These are phyloP conservation scores for Danio aesculapii DNA, from an alignment of 2,797 vertebrate genomes.

Conservation along the genomic window DNA sequence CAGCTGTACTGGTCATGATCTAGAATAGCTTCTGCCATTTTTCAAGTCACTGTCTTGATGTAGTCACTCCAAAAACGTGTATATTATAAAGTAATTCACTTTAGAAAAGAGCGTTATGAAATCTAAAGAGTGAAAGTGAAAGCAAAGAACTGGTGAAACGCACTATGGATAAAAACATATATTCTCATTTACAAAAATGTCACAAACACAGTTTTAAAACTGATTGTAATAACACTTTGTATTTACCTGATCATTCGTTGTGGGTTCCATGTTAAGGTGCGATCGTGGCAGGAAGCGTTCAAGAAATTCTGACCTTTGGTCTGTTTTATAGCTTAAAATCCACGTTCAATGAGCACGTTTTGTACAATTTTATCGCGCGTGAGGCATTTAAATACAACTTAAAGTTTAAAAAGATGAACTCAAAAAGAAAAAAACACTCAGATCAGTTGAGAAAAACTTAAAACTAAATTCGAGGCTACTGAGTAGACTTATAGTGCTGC, in stretches of 20 bases:
- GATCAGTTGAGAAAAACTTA: background rate
- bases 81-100: background rate
- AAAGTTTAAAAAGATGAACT: background rate
- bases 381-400: background rate
- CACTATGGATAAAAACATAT: background rate
- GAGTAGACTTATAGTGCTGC: background rate
- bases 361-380: background rate
- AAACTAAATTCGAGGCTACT: too few relatives aligned
- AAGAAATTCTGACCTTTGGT: slow-evolving; percentile 34
- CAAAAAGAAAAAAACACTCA: background rate
- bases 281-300: background rate
- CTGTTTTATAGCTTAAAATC: background rate
- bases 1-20: slow-evolving; percentile 55
- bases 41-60: background rate
- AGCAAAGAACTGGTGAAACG: background rate
- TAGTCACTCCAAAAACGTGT: background rate
- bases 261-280: background rate
- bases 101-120: background rate
- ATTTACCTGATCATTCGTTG: slow-evolving; percentile 22
- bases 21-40: slow-evolving; percentile 42
- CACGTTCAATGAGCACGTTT: background rate
- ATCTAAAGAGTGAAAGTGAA: slow-evolving; percentile 49
- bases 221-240: background rate
- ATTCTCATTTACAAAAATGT: background rate
- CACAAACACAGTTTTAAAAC: background rate